These are phyloP conservation scores for Amphiduros pacificus DNA, from an alignment of 2,888 invertebrate species.

Conservation along the genomic window DNA sequence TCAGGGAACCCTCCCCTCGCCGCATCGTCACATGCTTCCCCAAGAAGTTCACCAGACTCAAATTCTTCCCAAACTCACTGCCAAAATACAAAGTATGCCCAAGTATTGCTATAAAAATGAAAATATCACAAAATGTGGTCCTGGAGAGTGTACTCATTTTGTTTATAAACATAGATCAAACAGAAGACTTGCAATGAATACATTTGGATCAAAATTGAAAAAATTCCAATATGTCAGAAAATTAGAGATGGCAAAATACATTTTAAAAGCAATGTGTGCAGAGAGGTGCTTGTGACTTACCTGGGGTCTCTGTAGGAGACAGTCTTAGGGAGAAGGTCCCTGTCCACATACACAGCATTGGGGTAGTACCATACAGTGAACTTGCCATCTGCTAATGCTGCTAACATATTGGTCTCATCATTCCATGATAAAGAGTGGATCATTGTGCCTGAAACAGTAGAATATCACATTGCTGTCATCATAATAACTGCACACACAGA, in stretches of 20 bases:
- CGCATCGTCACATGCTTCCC: slow-evolving; percentile 83
- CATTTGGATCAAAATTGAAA: no score
- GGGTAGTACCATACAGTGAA: slow-evolving; percentile 84
- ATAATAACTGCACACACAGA: background rate
- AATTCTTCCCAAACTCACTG: slow-evolving; percentile 86
- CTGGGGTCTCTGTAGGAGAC: slow-evolving; percentile 60
- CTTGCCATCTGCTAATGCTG: slow-evolving; percentile 77
- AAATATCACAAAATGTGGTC: no score
- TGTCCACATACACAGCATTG: slow-evolving; percentile 72
- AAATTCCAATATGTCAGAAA: background rate
- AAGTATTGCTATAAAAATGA: no score
- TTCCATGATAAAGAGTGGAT: slow-evolving; percentile 72
- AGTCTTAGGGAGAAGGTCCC: slow-evolving; percentile 70
- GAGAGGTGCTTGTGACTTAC: no score
- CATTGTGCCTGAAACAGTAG: slow-evolving; percentile 66
- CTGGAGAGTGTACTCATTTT: background rate
- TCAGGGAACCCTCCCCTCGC: slow-evolving; percentile 84
- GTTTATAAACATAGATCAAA: background rate
- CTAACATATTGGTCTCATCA: slow-evolving; percentile 76
- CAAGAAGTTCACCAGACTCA: slow-evolving; percentile 78
- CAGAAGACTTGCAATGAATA: background rate
- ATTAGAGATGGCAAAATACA: background rate
- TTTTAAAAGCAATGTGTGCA: background rate
- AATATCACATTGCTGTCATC: background rate
- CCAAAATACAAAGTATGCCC: slow-evolving; percentile 20